Evolutionary conservation across 2,113 vertebrate species (phyloP).

Genomic region (Gila orcuttii): DNA sequence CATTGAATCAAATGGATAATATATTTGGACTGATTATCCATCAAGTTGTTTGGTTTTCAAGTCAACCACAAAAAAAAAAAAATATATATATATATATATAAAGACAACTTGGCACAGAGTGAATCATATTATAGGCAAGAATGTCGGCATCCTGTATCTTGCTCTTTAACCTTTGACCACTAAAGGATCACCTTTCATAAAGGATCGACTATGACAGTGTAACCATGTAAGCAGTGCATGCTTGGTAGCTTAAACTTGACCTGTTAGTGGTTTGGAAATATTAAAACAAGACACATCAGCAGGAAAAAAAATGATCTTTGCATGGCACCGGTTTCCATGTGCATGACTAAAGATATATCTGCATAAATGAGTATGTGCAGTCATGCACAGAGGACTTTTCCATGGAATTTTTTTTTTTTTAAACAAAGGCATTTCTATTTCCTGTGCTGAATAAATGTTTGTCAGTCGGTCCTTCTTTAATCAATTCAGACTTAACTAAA

Average conservation of each 20-base stretch:
- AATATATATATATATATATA: background rate
- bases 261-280: slow-evolving; percentile 51
- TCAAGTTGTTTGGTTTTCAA: slow-evolving; percentile 46
- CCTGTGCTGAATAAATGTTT: background rate
- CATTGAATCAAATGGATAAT: slow-evolving; percentile 24
- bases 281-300: slow-evolving; percentile 44
- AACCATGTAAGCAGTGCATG: slow-evolving; percentile 60
- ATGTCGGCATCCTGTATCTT: slow-evolving; percentile 19
- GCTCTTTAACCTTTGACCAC: slow-evolving; percentile 24
- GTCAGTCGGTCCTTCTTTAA: background rate
- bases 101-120: slow-evolving; percentile 22
- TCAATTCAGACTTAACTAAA: background rate
- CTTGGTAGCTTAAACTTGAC: slow-evolving; percentile 45
- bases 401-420: background rate
- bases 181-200: slow-evolving; percentile 41
- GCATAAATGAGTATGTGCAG: slow-evolving; percentile 1
- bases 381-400: slow-evolving; percentile 12
- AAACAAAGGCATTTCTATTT: background rate
- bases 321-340: slow-evolving; percentile 8
- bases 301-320: slow-evolving; percentile 34
- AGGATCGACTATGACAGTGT: slow-evolving; percentile 53
- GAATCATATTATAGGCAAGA: slow-evolving; percentile 38
- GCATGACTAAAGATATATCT: background rate
- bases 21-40: slow-evolving; percentile 31
- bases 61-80: background rate